Evolutionary conservation across 1,140 invertebrate species (phyloP).

Genomic region (Camponotus pennsylvanicus): DNA sequence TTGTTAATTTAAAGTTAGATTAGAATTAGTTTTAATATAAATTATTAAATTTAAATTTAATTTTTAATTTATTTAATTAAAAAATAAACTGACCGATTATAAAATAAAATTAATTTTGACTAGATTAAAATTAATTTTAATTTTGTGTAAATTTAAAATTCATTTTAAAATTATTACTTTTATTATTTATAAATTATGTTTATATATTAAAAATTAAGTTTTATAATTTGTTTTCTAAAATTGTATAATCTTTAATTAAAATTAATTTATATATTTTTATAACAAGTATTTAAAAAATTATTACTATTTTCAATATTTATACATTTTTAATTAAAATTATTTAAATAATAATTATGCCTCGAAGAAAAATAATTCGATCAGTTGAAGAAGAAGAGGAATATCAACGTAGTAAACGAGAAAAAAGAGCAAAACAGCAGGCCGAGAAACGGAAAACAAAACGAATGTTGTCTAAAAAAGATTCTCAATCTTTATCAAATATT

Average conservation of each 20-base stretch:
- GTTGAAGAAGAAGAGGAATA: slow-evolving; percentile 10
- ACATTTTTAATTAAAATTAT: not conserved
- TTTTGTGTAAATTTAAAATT: not conserved
- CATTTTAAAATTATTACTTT: no score
- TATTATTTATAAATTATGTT: no score
- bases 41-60: not conserved
- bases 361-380: not conserved
- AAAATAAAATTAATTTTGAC: not conserved
- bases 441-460: not conserved
- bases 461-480: not conserved
- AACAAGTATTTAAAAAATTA: not conserved
- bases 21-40: not conserved
- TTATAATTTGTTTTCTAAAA: no score
- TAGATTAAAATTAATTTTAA: not conserved
- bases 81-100: not conserved
- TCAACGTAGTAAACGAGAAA: slow-evolving; percentile 1
- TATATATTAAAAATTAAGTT: not conserved
- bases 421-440: not conserved
- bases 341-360: not conserved
- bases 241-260: no score
- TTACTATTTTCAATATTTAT: not conserved
- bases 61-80: no score
- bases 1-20: not conserved
- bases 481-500: not conserved
- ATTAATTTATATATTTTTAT: no score